These are phyloP conservation scores for Heteromurus nitidus DNA, from an alignment of 2,888 invertebrate genomes.

Conservation along the genomic window DNA sequence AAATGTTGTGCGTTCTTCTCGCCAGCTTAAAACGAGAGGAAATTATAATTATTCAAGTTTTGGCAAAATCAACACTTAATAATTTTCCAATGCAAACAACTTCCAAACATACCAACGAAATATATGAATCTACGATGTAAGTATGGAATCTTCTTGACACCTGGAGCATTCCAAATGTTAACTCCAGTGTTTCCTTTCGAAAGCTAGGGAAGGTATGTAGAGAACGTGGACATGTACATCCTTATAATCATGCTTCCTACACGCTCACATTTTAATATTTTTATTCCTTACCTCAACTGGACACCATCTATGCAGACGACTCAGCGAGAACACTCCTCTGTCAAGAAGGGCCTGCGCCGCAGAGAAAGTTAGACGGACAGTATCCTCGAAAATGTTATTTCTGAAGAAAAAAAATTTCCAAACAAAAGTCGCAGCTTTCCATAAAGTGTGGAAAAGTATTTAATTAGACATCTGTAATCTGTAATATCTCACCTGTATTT, in stretches of 20 bases:
- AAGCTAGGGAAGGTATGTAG: slow-evolving; percentile 32
- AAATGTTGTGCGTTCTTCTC: slow-evolving; percentile 66
- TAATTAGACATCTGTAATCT: background rate
- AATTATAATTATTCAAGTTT: too few relatives aligned
- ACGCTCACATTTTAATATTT: too few relatives aligned
- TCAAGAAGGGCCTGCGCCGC: slow-evolving; percentile 78
- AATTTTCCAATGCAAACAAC: background rate
- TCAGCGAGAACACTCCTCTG: slow-evolving; percentile 80
- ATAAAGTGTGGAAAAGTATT: too few relatives aligned
- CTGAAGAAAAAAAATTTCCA: slow-evolving; percentile 18
- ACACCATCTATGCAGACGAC: slow-evolving; percentile 81
- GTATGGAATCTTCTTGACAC: slow-evolving; percentile 65
- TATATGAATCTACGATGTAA: slow-evolving; percentile 68
- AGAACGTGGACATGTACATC: background rate
- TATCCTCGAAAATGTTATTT: slow-evolving; percentile 66
- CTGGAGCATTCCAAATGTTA: slow-evolving; percentile 69
- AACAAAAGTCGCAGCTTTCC: too few relatives aligned
- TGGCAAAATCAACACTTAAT: background rate
- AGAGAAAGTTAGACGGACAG: slow-evolving; percentile 46
- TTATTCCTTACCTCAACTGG: slow-evolving; percentile 80
- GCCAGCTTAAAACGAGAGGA: slow-evolving; percentile 44
- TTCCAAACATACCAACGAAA: slow-evolving; percentile 56
- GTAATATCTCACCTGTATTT: slow-evolving; percentile 57
- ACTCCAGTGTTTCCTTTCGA: slow-evolving; percentile 67
- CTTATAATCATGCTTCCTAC: too few relatives aligned